Evolutionary conservation across 2,797 vertebrate species (phyloP).

Genomic region (Micromesistius poutassou): DNA sequence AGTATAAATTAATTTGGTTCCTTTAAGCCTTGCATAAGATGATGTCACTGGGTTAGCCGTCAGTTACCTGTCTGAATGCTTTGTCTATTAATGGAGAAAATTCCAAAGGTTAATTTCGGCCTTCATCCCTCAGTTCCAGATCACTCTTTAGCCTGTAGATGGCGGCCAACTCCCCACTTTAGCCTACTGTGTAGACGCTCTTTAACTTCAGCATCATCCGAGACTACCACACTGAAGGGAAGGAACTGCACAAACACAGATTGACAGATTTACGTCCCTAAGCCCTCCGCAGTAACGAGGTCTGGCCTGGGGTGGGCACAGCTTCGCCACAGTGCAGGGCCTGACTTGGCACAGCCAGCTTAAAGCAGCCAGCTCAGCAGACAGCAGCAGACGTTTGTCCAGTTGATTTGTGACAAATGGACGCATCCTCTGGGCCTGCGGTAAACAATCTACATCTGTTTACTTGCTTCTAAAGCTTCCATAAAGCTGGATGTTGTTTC

Average conservation of each 20-base stretch:
- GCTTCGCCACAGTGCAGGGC: slow-evolving; percentile 6
- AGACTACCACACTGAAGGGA: slow-evolving; percentile 5
- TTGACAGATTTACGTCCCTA: slow-evolving; percentile 2
- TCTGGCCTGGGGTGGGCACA: slow-evolving; percentile 14
- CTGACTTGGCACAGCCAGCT: slow-evolving; percentile 13
- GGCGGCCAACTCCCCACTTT: no score
- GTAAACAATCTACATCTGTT: background rate
- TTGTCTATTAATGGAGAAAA: background rate
- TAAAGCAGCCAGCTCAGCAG: slow-evolving; percentile 30
- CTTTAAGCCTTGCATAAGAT: background rate
- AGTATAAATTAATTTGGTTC: background rate
- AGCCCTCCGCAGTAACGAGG: slow-evolving; percentile 24
- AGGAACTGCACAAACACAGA: background rate
- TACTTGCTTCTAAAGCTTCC: background rate
- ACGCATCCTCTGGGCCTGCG: background rate
- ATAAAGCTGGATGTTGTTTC: background rate
- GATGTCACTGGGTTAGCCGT: background rate
- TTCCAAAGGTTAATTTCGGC: no score
- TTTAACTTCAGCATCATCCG: background rate
- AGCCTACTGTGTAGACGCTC: background rate
- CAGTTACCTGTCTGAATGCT: background rate
- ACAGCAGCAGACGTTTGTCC: background rate
- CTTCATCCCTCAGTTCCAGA: no score
- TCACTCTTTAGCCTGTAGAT: no score
- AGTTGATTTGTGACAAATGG: background rate